Evolutionary conservation across 1,140 invertebrate genomes (phyloP), one percentile per base, ranked within the genome.

Genomic region (Drosophila malerkotliana): DNA sequence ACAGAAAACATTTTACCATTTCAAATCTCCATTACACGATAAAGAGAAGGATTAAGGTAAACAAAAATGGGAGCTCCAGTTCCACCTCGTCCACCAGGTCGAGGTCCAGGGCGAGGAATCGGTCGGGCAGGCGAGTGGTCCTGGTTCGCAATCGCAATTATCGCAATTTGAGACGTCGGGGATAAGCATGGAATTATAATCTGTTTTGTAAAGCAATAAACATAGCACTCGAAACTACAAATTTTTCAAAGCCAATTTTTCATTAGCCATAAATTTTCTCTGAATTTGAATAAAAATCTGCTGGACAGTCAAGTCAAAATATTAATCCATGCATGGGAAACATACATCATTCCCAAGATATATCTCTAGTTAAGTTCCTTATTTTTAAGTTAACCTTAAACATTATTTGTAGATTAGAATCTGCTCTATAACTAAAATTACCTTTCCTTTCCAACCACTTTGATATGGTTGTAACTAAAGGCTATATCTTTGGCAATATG

Each of bases 191-290:
- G 4, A 61, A 1, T 14, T 4, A 8, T 10, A 32, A 37, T 37
- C 10, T 24, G 10, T 44, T 4, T 4, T 0, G 18, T 6, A 9
- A 32, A 44, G 60, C 63, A 67, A 67, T 64, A 67, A 67, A 67
- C 44, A 10, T 2, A 24, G 1, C 9, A 1, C 8, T 9, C 18
- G 4, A 37, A 44, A 44, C 6, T 18, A 18, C 6, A 44, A 18
- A 3, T 44, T 44, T 2, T 28, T 6, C 26, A 28, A 28, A 28
- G 6, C 1, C 5, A 28, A 18, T 18, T 1, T 18, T 18, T 18
- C 18, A 18, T 18, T 18, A 18, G 18, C 18, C 18, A 18, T 18
- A 1, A 1, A 21, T 3, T 21, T 21, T 3, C 21, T 21, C 3
- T 0, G 2, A 21, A 21, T 21, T 3, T 21, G 2, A 21, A 21